Evolutionary conservation across 1,140 invertebrate species (phyloP), one percentile per base, ranked within the genome.

Genomic region (Copidosoma floridanum): DNA sequence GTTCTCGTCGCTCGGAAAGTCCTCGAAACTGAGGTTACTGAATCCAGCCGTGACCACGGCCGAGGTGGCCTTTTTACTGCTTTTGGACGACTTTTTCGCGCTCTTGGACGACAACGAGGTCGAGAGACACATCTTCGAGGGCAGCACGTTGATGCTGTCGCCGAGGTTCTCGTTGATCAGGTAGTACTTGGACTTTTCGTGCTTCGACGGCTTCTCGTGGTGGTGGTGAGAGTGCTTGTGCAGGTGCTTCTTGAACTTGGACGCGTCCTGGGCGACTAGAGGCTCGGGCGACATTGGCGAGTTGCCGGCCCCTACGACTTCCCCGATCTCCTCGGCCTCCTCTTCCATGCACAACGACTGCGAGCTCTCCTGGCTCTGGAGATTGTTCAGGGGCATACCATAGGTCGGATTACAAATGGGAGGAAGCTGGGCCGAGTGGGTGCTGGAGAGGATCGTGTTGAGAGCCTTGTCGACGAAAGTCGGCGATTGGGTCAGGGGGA

Each of bases 1-100:
- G 29, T 81, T 81, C 54, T 89, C 86, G 63, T 89, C 88, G 20
- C 86, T 87, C 1, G 86, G 85, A 66, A 89, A 88, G 73, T 91
- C 89, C 72, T 90, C 89, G 65, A 91, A 91, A 67, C 88, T 90
- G 86, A 90, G 87, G 67, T 91, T 91, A 64, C 85, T 88, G 63
- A 91, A 89, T 3, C 88, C 88, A 2, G 81, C 81, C 37, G 70
- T 68, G 2, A 65, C 65, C 0, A 62, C 63, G 0, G 65, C 53
- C 20, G 55, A 54, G 1, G 43, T 54, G 16, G 53, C 46, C 26
- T 56, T 65, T 43, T 77, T 78, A 26, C 77, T 80, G 0, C 59
- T 53, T 16, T 77, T 78, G 0, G 67, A 63, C 0, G 67, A 76
- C 18, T 76, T 78, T 32, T 72, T 74, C 38, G 65, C 61, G 1